Evolutionary conservation across 2,888 invertebrate genomes (phyloP).

Genomic region (Chalcis sispes): DNA sequence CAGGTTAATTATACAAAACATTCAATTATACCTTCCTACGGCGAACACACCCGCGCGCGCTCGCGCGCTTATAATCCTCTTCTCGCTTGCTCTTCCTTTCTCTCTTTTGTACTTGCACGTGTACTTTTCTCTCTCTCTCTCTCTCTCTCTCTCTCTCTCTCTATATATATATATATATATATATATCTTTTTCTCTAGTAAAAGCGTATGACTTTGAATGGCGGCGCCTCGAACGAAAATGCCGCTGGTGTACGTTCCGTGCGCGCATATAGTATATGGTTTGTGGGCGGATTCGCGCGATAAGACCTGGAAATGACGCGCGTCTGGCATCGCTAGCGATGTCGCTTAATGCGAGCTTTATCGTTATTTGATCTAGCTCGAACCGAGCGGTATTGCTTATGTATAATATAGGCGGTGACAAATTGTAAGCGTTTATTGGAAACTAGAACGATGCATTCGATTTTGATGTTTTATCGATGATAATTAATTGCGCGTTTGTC

Average conservation of each 20-base stretch:
- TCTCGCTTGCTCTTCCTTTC: neutral
- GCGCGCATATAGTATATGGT: no score
- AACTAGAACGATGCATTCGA: no score
- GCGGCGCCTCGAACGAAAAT: no score
- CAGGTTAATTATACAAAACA: constrained; percentile 77
- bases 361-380: neutral
- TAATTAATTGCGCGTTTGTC: no score
- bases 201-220: no score
- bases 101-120: neutral
- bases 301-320: neutral
- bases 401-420: neutral
- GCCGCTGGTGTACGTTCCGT: no score
- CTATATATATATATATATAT: no score
- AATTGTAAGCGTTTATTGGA: neutral
- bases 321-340: no score
- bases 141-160: no score
- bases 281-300: neutral
- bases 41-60: constrained; percentile 60
- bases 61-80: constrained; percentile 39
- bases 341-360: neutral
- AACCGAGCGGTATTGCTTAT: neutral
- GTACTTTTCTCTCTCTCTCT: constrained; percentile 1
- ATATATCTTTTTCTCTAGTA: no score
- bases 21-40: constrained; percentile 75
- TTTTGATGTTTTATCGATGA: no score